Evolutionary conservation across 2,797 vertebrate species (phyloP), one percentile per base, ranked within the genome.

Genomic region (Chelon auratus): DNA sequence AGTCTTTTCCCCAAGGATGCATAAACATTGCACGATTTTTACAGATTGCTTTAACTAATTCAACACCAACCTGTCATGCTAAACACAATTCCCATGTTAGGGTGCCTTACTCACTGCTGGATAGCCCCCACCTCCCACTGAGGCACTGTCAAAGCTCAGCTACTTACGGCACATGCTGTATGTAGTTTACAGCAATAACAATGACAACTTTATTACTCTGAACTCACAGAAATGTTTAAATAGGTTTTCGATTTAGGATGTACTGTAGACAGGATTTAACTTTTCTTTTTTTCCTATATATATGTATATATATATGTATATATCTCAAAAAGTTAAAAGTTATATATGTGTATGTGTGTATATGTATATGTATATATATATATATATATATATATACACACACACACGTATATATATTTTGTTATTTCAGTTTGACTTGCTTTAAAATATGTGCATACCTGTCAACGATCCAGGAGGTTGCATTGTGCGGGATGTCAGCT

Each of bases 401-500:
- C n/a, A n/a, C n/a, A n/a, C n/a, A n/a, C n/a, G n/a, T 26, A 26
- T 26, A 26, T 26, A 26, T 26, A 3, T 26, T 22, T 22, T 22
- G n/a, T 22, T 22, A 22, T 1, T 22, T 22, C 22, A 22, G 22
- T 26, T 26, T 26, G 24, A 26, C 24, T 33, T 33, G 30, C 7
- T 33, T 8, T 33, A 33, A 33, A 33, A 33, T 45, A n/a, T 45
- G n/a, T 10, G 45, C n/a, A 3, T 87, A 99, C 97, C 97, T 96
- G 56, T 98, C 94, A 0, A 96, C 76, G 0, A 78, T 7, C 77
- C 95, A 98, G 87, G 93, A 90, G 0, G 95, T 97, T 33, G 93
- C 88, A 78, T 97, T 96, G 0, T 98, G 95, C 55, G 93, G 95
- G 90, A 98, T 65, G 81, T 97, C 95, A 0, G 95, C 93, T 12